Percentiles rank a stretch among this genome's conserved stretches.
These are phyloP conservation scores for Gymnobelideus leadbeateri DNA, from an alignment of 2,113 vertebrate species.

Conservation along the genomic window DNA sequence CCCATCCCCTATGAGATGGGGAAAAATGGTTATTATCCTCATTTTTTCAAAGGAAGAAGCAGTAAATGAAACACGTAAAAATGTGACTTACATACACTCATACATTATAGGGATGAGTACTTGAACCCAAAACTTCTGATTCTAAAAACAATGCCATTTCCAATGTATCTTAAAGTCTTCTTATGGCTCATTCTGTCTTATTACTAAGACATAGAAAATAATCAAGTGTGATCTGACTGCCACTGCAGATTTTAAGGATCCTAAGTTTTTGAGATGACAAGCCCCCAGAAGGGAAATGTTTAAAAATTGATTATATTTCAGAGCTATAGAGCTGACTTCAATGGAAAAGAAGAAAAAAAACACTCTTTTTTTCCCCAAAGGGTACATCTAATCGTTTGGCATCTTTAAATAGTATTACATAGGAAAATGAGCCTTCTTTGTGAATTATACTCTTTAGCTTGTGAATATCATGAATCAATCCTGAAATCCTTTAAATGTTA, in stretches of 20 bases:
- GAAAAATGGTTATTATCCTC: background rate
- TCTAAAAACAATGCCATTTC: background rate
- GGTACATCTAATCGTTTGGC: slow-evolving; percentile 68
- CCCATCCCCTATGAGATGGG: background rate
- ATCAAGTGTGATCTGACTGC: slow-evolving; percentile 68
- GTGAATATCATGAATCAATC: slow-evolving; percentile 59
- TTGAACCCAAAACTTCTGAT: background rate
- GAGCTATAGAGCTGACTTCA: slow-evolving; percentile 76
- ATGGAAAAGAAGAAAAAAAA: slow-evolving; percentile 24
- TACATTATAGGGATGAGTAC: background rate
- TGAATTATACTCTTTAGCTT: slow-evolving; percentile 53
- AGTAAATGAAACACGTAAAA: background rate
- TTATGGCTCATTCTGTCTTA: background rate
- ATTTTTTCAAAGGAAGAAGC: background rate
- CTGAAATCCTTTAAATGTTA: slow-evolving; percentile 59
- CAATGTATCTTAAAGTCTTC: background rate
- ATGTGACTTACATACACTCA: background rate
- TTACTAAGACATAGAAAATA: slow-evolving; percentile 46
- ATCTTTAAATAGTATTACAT: slow-evolving; percentile 66
- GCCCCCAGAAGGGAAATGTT: slow-evolving; percentile 44
- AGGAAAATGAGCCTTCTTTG: slow-evolving; percentile 64
- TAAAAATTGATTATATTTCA: slow-evolving; percentile 74
- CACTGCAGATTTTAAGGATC: slow-evolving; percentile 22
- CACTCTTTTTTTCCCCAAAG: slow-evolving; percentile 56
- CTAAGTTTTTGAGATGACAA: background rate